Base-by-base conservation (phyloP, 37 sponge, comb jelly and placozoan species). In the Eunapius fragilis region DNA sequence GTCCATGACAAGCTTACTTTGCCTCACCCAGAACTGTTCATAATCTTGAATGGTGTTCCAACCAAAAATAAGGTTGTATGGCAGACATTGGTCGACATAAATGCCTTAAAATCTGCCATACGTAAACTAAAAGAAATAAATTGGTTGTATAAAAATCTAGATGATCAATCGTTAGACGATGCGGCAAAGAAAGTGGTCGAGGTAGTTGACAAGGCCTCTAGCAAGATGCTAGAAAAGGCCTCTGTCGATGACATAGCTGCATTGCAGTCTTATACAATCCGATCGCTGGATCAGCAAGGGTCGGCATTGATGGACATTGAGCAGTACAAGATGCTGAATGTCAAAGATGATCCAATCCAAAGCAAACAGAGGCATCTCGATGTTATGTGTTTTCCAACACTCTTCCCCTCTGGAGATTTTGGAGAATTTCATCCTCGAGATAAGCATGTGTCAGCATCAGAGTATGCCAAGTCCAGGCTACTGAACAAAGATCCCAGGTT, bases 401-500 rank as follows among this genome's bases (percentile, higher is more conserved):
- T 92, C 17, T 92, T 85, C 34, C 92, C 92, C 4, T 41, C 58
- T 73, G 92, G 93, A 2, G 28, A 30, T 17, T 92, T 85, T 88
- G 93, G 93, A 0, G 70, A 89, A 76, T 82, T 37, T 27, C 93
- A 93, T 78, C 79, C 82, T 1, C 82, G 89, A 26, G 26, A 67
- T 69, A 74, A 68, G 92, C 87, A 68, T n/a, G n/a, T n/a, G n/a
- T n/a, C n/a, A n/a, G n/a, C n/a, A n/a, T n/a, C n/a, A n/a, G n/a
- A n/a, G n/a, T 87, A 68, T 67, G 74, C 58, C n/a, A 91, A 91
- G 38, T 91, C 87, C 17, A 50, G 87, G 2, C 75, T 87, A n/a
- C 25, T 72, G 13, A 91, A 91, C 49, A 87, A 79, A 38, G 87
- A 91, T 36, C 77, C 84, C 0, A 41, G 84, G 1, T 91, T 87